Percentiles rank a stretch among this genome's conserved stretches.
These are phyloP conservation scores for Eulemur mongoz DNA, from an alignment of 2,797 vertebrate species.

Conservation along the genomic window DNA sequence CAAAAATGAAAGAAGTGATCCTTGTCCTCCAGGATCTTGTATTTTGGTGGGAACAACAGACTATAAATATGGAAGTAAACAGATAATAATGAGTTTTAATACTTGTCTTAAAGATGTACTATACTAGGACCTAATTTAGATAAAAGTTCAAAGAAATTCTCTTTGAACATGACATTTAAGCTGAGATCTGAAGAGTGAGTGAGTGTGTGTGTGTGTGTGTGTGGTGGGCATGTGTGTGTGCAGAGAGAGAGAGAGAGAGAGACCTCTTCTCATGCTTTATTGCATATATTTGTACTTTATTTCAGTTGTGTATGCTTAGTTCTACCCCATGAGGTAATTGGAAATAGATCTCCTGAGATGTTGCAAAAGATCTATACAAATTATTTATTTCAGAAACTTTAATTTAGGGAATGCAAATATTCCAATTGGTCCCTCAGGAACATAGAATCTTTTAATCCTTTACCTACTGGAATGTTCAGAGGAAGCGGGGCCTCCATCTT, in stretches of 20 bases:
- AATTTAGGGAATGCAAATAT: slow-evolving; percentile 44
- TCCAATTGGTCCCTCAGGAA: neutral
- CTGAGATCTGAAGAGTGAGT: neutral
- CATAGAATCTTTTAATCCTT: neutral
- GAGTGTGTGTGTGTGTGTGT: neutral
- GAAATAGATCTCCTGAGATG: slow-evolving; percentile 45
- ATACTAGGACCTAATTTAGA: neutral
- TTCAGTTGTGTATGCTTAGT: slow-evolving; percentile 43
- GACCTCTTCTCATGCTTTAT: neutral
- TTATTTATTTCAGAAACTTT: slow-evolving; percentile 61
- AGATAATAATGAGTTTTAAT: neutral
- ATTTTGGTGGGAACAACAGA: neutral
- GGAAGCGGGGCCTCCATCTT: neutral
- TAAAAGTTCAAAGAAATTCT: neutral
- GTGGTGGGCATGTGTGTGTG: too few species aligned
- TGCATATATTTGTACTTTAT: slow-evolving; percentile 18
- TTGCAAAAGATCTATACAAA: slow-evolving; percentile 34
- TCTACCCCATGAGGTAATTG: slow-evolving; percentile 29
- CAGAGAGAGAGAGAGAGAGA: neutral
- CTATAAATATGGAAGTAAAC: neutral
- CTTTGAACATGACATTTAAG: neutral
- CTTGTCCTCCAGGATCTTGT: neutral
- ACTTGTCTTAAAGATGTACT: neutral
- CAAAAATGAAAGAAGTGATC: neutral
- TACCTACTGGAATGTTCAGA: neutral